Evolutionary conservation across 35 echinoderm and acorn worm species (phyloP).

Genomic region (Heliocidaris erythrogramma): DNA sequence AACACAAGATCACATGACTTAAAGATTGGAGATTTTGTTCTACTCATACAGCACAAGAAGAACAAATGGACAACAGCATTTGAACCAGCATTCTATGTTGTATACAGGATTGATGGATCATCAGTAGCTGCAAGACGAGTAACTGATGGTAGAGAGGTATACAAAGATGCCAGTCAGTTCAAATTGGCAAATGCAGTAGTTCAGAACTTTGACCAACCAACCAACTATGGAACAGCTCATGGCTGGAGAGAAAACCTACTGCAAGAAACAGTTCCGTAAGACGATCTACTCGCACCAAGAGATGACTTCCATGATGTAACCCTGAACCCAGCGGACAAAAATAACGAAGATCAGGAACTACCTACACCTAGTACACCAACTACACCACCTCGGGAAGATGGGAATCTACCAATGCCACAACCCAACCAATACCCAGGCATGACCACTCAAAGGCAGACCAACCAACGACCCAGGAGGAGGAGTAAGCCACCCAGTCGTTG

Average conservation of each 20-base stretch:
- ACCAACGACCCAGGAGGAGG: slow-evolving; percentile 22
- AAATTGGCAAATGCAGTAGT: slow-evolving; percentile 57
- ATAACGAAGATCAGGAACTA: too few species aligned
- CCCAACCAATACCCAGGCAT: background rate
- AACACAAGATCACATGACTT: slow-evolving; percentile 65
- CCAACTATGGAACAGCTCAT: background rate
- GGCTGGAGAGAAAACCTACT: slow-evolving; percentile 62
- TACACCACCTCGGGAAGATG: too few species aligned
- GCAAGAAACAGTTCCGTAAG: background rate
- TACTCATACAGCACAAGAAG: slow-evolving; percentile 56
- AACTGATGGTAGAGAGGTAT: slow-evolving; percentile 60
- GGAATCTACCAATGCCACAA: too few species aligned
- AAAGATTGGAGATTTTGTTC: slow-evolving; percentile 60
- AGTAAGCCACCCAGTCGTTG: background rate
- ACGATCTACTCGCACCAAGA: too few species aligned
- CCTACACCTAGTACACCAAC: too few species aligned
- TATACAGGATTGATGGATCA: slow-evolving; percentile 65
- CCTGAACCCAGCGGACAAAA: too few species aligned
- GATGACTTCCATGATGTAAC: too few species aligned
- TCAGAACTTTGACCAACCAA: slow-evolving; percentile 30
- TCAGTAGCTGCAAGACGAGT: slow-evolving; percentile 69
- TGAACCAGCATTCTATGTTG: slow-evolving; percentile 75
- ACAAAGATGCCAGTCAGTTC: slow-evolving; percentile 59
- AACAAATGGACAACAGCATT: slow-evolving; percentile 72
- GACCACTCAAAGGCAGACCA: background rate